Evolutionary conservation across 2,113 vertebrate genomes (phyloP).

Genomic region (Phycodurus eques): DNA sequence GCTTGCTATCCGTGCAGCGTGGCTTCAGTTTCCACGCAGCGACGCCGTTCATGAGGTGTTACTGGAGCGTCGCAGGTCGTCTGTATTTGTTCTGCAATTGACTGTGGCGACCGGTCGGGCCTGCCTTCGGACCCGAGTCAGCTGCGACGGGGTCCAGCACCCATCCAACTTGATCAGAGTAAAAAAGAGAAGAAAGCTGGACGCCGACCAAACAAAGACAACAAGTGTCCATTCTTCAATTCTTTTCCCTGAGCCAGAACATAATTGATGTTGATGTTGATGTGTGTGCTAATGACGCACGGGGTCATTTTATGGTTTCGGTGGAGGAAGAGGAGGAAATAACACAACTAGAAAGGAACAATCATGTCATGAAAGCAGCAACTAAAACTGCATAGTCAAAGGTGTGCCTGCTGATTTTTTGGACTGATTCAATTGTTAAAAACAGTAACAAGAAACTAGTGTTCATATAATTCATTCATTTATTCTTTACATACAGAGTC

Average conservation of each 20-base stretch:
- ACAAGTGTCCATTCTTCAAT: background rate
- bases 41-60: background rate
- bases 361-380: too few relatives aligned
- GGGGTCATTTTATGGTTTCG: too few relatives aligned
- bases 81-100: background rate
- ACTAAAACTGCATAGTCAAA: too few relatives aligned
- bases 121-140: background rate
- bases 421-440: too few relatives aligned
- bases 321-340: too few relatives aligned
- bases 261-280: background rate
- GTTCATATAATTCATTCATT: too few relatives aligned
- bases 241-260: background rate
- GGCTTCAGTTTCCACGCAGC: background rate
- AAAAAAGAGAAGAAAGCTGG: background rate
- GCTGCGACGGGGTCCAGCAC: background rate
- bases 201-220: background rate
- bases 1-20: background rate
- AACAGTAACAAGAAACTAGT: too few relatives aligned
- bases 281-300: background rate
- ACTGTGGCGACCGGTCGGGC: background rate
- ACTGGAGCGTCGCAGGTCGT: background rate
- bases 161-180: background rate
- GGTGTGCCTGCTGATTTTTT: too few relatives aligned
- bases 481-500: too few relatives aligned
- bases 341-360: too few relatives aligned